phyloP scores from a whole-genome alignment of 2,888 invertebrate species.

The Masnerella sp. region DNA sequence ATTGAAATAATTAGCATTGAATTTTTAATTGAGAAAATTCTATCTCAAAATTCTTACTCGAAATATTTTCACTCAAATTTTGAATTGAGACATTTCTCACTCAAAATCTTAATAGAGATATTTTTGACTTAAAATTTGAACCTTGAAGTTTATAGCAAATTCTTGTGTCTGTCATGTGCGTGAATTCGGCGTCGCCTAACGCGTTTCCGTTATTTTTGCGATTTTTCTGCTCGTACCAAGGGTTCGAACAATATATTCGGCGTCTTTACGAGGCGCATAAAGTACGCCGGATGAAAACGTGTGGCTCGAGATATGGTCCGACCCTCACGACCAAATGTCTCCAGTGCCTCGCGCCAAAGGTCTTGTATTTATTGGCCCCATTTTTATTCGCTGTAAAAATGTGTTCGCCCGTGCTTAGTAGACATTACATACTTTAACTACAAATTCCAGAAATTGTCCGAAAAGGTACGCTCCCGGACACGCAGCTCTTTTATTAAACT shows the following conservation, averaged over 20 bases:
- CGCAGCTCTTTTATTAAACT: conserved; percentile 10
- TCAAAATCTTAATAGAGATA: no score
- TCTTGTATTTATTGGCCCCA: conserved; percentile 67
- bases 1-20: no score
- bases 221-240: conserved; percentile 50
- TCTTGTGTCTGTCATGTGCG: conserved; percentile 22
- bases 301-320: conserved; percentile 58
- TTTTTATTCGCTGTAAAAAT: conserved; percentile 67
- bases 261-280: conserved; percentile 55
- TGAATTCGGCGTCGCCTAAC: conserved; percentile 27
- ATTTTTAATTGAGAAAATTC: no score
- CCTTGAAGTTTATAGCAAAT: conserved; percentile 31
- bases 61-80: no score
- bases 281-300: conserved; percentile 56
- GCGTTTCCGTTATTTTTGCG: conserved; percentile 47
- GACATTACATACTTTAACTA: conserved; percentile 64
- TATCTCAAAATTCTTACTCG: no score
- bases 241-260: conserved; percentile 46
- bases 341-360: conserved; percentile 55
- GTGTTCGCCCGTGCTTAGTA: conserved; percentile 64
- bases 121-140: no score
- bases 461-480: neutral
- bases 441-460: conserved; percentile 38
- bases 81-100: no score
- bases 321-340: conserved; percentile 63